Conservation (phyloP, 2,113 vertebrate genomes). For the Bambusicola thoracicus region DNA sequence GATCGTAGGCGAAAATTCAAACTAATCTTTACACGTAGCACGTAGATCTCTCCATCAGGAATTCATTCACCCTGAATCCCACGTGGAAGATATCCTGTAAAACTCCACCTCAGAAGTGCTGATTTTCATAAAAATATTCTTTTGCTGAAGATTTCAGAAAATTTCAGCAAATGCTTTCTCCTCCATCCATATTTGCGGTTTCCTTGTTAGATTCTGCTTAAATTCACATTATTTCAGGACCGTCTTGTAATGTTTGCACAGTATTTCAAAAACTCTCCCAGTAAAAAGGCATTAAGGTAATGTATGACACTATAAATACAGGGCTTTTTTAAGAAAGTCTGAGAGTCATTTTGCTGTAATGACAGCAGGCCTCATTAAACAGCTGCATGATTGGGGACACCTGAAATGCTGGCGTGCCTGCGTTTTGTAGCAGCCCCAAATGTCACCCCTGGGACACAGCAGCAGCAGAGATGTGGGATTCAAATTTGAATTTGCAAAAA, state of each 20-base stretch:
- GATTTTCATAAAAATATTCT: neutral
- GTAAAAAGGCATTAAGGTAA: constrained; percentile 42
- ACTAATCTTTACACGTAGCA: neutral
- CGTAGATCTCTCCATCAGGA: neutral
- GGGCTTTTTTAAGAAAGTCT: constrained; percentile 49
- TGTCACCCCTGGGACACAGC: neutral
- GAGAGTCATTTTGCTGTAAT: constrained; percentile 50
- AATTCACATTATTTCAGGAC: constrained; percentile 18
- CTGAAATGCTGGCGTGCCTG: neutral
- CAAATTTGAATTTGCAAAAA: neutral
- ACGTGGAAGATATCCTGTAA: neutral
- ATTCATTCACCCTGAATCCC: neutral
- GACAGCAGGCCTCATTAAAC: constrained; percentile 64
- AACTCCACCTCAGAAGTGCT: neutral
- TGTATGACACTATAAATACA: constrained; percentile 55
- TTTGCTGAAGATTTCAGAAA: neutral
- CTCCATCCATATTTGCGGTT: neutral
- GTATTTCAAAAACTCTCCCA: constrained; percentile 41
- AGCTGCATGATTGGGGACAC: neutral
- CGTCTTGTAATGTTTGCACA: neutral
- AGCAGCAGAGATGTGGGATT: neutral
- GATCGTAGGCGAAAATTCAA: neutral
- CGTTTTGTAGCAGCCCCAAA: neutral
- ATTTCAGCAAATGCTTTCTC: neutral
- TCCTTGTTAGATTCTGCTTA: neutral